Conservation (phyloP, 2,888 invertebrate genomes). For the Cheilosia urbana region DNA sequence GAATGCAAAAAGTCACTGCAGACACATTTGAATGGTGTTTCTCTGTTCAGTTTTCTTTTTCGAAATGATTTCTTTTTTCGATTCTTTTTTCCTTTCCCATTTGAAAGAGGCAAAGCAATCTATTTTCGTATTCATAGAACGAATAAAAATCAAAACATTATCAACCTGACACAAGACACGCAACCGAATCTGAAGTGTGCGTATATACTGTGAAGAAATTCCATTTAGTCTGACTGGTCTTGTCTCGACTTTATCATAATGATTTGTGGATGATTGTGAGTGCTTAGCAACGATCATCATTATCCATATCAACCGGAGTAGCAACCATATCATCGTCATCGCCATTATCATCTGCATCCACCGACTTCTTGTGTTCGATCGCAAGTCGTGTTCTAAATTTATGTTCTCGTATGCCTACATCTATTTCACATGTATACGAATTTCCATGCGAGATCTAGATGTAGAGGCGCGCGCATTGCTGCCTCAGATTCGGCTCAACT, state of each 20-base stretch:
- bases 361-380: conserved; percentile 42
- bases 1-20: conserved; percentile 38
- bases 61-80: conserved; percentile 12
- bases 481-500: conserved; percentile 56
- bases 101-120: conserved; percentile 31
- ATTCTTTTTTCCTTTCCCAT: conserved; percentile 10
- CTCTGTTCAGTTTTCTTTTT: conserved; percentile 20
- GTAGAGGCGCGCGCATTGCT: conserved; percentile 30
- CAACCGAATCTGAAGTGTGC: conserved; percentile 56
- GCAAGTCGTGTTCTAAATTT: conserved; percentile 62
- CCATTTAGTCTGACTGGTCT: conserved; percentile 62
- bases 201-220: conserved; percentile 48
- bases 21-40: conserved; percentile 40
- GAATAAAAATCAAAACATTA: conserved; percentile 66
- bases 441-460: conserved; percentile 45
- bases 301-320: conserved; percentile 32
- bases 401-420: conserved; percentile 41
- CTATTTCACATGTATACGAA: conserved; percentile 61
- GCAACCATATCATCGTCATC: conserved; percentile 30
- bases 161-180: conserved; percentile 66
- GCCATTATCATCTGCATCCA: conserved; percentile 31
- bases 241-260: conserved; percentile 58
- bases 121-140: conserved; percentile 63
- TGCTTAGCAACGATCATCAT: conserved; percentile 37
- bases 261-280: conserved; percentile 41